Evolutionary conservation across 1,140 invertebrate species (phyloP).

Genomic region (Psilanteris sp.): DNA sequence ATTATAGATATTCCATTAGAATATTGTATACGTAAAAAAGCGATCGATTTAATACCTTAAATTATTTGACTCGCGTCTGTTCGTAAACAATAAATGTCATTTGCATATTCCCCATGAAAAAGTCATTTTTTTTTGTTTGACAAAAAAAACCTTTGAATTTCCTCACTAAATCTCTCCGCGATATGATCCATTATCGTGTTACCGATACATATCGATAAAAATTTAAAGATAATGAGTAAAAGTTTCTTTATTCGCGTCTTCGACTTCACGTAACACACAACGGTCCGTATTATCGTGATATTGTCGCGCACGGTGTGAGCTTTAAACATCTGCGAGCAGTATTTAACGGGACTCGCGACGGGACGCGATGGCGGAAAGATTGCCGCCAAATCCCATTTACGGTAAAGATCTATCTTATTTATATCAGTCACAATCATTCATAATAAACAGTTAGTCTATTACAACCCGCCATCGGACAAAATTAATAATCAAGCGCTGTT

Average conservation of each 20-base stretch:
- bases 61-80: no score
- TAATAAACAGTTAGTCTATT: no score
- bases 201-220: conserved; percentile 50
- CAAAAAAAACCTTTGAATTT: conserved; percentile 9
- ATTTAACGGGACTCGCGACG: conserved; percentile 44
- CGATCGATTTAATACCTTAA: no score
- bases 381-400: conserved; percentile 45
- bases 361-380: conserved; percentile 29
- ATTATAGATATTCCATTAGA: no score
- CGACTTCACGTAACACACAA: conserved; percentile 19
- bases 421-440: no score
- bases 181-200: conserved; percentile 27
- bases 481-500: no score
- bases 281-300: conserved; percentile 17
- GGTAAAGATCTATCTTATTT: no score
- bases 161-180: background rate
- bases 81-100: no score
- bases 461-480: no score
- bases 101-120: no score
- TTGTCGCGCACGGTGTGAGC: conserved; percentile 17
- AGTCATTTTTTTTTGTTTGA: no score
- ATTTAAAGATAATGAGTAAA: conserved; percentile 37
- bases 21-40: no score
- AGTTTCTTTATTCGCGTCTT: conserved; percentile 39
- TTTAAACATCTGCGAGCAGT: conserved; percentile 28